Conservation (phyloP, 1,140 invertebrate genomes). For the Eumeta japonica region DNA sequence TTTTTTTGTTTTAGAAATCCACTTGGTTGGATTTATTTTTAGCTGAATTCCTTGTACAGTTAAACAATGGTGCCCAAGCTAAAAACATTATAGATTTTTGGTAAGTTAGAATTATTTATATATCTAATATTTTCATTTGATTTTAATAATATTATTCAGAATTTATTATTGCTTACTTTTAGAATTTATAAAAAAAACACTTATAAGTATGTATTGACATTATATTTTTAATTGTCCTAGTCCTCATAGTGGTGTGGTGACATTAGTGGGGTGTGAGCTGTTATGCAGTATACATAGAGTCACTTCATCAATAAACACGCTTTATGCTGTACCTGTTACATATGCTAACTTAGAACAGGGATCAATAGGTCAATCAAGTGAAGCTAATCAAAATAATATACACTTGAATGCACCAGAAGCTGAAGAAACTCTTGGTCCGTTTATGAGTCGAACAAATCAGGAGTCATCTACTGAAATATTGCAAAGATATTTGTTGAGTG, state of each 20-base stretch:
- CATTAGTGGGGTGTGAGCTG: conserved; percentile 63
- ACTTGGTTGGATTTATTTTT: conserved; percentile 67
- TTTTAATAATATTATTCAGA: conserved; percentile 1
- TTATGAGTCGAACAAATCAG: conserved; percentile 27
- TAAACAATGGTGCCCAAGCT: conserved; percentile 60
- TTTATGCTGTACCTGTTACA: conserved; percentile 34
- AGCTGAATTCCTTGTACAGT: conserved; percentile 61
- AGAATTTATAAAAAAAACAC: background rate
- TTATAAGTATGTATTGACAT: conserved; percentile 2
- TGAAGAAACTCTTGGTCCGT: too few relatives aligned
- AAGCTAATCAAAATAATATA: background rate
- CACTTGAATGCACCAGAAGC: background rate
- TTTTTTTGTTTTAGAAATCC: conserved; percentile 60
- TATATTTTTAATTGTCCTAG: conserved; percentile 22
- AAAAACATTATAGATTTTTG: conserved; percentile 63
- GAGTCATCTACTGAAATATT: conserved; percentile 36
- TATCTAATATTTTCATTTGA: conserved; percentile 4
- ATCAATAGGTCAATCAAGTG: background rate
- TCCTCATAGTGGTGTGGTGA: conserved; percentile 56
- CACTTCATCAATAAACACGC: conserved; percentile 52
- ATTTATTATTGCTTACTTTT: conserved; percentile 5
- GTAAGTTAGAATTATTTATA: conserved; percentile 34
- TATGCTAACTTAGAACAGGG: too few relatives aligned
- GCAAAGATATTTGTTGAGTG: conserved; percentile 59
- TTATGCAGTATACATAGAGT: conserved; percentile 63